Evolutionary conservation across 2,888 invertebrate genomes (phyloP).

Genomic region (Myopa tessellatipennis): DNA sequence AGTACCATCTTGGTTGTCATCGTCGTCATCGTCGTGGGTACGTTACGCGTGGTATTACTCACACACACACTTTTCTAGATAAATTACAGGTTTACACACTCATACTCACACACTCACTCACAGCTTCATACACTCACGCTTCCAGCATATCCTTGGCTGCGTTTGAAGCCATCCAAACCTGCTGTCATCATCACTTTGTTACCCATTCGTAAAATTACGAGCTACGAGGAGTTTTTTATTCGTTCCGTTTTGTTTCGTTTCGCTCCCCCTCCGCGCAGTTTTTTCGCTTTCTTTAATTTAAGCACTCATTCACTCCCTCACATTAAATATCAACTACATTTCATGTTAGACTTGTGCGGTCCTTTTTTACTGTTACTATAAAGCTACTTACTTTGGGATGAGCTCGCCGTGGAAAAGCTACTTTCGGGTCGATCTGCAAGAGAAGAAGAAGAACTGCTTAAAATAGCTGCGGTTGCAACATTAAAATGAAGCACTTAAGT

Average conservation of each 20-base stretch:
- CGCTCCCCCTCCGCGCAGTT: constrained; percentile 41
- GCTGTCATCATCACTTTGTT: constrained; percentile 42
- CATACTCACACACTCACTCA: neutral
- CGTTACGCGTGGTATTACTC: neutral
- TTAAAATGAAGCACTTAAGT: constrained; percentile 35
- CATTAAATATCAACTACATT: constrained; percentile 33
- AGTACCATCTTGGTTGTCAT: constrained; percentile 20
- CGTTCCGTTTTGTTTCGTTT: constrained; percentile 44
- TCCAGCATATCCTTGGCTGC: constrained; percentile 1
- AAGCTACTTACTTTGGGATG: constrained; percentile 92
- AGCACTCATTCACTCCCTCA: constrained; percentile 56
- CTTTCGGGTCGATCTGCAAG: constrained; percentile 98
- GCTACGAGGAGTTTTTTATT: neutral
- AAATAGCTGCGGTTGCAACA: constrained; percentile 24
- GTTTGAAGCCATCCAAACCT: constrained; percentile 26
- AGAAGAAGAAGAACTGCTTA: constrained; percentile 37
- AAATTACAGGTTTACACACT: neutral
- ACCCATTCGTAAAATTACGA: constrained; percentile 18
- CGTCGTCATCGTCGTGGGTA: constrained; percentile 10
- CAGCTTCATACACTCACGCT: neutral
- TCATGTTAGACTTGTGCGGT: constrained; percentile 13
- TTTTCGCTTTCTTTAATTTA: constrained; percentile 59
- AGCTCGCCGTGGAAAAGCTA: constrained; percentile 99
- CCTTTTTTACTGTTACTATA: constrained; percentile 7
- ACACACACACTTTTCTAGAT: neutral